Conservation (phyloP, 2,888 invertebrate species). For the Epinotia demarniana region DNA sequence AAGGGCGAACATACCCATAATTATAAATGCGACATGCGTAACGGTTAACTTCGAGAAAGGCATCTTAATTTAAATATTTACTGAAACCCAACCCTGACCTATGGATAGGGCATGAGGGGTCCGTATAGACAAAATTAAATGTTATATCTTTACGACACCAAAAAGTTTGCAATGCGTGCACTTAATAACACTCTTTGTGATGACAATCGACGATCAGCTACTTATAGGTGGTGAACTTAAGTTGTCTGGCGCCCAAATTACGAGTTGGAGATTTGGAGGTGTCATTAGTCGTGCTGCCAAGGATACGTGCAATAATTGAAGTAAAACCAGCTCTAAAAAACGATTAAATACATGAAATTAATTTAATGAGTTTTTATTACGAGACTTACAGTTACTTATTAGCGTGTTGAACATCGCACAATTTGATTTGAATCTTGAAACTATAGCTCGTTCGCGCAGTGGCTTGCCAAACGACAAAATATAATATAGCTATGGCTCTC, state of each 20-base stretch:
- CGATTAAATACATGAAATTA: not conserved
- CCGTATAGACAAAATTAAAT: conserved; percentile 24
- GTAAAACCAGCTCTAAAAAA: not conserved
- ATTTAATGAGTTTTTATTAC: too few species aligned
- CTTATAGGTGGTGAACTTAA: conserved; percentile 26
- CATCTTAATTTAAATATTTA: not conserved
- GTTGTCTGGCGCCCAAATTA: conserved; percentile 16
- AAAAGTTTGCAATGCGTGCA: conserved; percentile 47
- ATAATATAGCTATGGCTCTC: too few species aligned
- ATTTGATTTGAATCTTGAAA: too few species aligned
- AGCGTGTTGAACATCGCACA: too few species aligned
- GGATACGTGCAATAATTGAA: not conserved
- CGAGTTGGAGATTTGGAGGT: not conserved
- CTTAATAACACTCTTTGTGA: conserved; percentile 47
- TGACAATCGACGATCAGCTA: conserved; percentile 46
- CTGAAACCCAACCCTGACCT: conserved; percentile 30
- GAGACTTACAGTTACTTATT: too few species aligned
- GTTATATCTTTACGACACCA: conserved; percentile 44
- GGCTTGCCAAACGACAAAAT: too few species aligned
- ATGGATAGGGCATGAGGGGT: conserved; percentile 35
- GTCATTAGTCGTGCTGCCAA: not conserved
- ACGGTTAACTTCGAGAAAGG: conserved; percentile 1
- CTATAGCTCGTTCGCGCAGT: too few species aligned
- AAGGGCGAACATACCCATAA: not conserved
- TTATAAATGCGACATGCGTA: conserved; percentile 8